These are phyloP conservation scores for Phyllopteryx taeniolatus DNA, from an alignment of 2,113 vertebrate species.

Conservation along the genomic window DNA sequence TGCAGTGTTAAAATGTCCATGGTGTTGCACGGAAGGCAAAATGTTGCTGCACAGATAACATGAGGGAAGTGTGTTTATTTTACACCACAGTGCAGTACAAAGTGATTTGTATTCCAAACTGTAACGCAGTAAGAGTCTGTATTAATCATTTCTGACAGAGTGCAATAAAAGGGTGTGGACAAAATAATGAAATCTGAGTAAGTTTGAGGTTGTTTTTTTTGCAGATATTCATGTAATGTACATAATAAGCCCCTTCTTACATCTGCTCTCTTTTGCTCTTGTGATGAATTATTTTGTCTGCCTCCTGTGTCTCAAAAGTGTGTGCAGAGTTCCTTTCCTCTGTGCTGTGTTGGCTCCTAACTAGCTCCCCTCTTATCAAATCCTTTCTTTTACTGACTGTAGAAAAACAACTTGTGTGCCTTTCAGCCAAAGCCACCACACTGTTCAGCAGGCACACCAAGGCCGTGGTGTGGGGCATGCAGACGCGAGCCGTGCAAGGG, in stretches of 20 bases:
- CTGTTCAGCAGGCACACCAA: conserved; percentile 92
- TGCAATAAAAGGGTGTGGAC: conserved; percentile 8
- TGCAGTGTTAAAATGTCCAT: no score
- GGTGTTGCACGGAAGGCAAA: neutral
- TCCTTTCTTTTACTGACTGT: neutral
- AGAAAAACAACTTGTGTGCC: neutral
- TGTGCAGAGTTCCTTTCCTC: conserved; percentile 1
- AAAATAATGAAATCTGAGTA: conserved; percentile 13
- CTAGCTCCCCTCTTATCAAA: neutral
- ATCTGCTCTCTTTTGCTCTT: neutral
- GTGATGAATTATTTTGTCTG: neutral
- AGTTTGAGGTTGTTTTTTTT: no score
- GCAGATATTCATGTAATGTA: no score
- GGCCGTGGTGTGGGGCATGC: conserved; percentile 97
- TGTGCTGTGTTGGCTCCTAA: neutral
- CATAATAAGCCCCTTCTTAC: no score
- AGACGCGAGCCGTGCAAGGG: conserved; percentile 94
- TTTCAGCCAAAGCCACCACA: conserved; percentile 79
- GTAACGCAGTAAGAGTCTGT: neutral
- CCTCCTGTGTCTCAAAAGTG: neutral
- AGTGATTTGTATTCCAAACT: conserved; percentile 1
- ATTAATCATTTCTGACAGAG: conserved; percentile 3
- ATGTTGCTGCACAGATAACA: neutral
- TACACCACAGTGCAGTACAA: no score
- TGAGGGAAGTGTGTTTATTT: no score